Evolutionary conservation across 2,888 invertebrate species (phyloP).

Genomic region (Andrena bucephala): DNA sequence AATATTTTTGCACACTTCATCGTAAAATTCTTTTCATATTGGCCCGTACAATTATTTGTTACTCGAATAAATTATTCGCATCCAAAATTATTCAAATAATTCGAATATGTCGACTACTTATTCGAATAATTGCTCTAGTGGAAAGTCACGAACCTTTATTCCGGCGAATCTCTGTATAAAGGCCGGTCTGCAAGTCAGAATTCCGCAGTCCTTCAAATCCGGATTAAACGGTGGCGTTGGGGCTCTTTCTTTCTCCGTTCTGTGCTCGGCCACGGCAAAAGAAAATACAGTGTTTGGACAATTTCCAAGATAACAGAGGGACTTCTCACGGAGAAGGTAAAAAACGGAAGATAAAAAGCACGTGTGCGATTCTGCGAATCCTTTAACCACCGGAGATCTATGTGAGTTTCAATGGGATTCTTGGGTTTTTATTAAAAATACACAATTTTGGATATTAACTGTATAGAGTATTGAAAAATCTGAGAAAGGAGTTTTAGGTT

Average conservation of each 20-base stretch:
- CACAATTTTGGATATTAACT: no score
- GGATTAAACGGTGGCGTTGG: conserved; percentile 83
- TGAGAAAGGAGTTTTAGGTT: neutral
- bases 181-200: conserved; percentile 93
- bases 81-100: neutral
- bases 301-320: neutral
- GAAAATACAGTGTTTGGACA: conserved; percentile 5
- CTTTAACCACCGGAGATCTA: neutral
- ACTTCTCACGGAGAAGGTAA: neutral
- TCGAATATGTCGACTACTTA: neutral
- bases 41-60: no score
- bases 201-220: conserved; percentile 94
- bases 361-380: neutral
- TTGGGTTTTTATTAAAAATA: no score
- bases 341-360: conserved; percentile 1
- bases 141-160: conserved; percentile 89
- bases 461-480: no score
- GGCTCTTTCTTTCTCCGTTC: conserved; percentile 82
- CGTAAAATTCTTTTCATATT: no score
- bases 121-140: neutral
- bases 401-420: neutral
- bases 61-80: no score
- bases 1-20: no score
- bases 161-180: conserved; percentile 95
- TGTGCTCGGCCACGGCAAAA: conserved; percentile 51